phyloP scores from a whole-genome alignment of 2,888 invertebrate genomes.

The Dasysyrphus albostriatus region DNA sequence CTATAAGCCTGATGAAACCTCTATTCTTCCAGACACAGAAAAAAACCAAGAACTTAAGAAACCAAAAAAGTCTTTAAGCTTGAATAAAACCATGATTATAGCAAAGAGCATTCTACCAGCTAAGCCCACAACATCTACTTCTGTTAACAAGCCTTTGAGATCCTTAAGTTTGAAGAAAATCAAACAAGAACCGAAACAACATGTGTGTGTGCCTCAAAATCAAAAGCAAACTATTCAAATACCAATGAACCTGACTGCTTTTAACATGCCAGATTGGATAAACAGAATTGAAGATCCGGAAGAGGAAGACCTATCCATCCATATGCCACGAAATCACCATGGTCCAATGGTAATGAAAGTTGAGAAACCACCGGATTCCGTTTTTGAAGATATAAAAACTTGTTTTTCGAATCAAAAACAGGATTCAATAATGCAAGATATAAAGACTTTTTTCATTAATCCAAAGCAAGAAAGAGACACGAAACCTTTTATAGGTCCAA shows the following conservation, averaged over 20 bases:
- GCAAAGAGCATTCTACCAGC: neutral
- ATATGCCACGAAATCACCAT: neutral
- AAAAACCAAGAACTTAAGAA: neutral
- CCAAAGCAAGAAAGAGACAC: neutral
- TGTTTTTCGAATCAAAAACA: slow-evolving; percentile 17
- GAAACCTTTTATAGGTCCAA: slow-evolving; percentile 10
- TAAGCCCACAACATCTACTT: neutral
- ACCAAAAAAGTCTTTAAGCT: neutral
- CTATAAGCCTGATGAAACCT: neutral
- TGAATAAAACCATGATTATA: neutral
- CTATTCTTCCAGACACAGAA: neutral
- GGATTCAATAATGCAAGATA: neutral
- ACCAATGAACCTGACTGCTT: neutral
- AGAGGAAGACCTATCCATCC: neutral
- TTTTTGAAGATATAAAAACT: slow-evolving; percentile 24
- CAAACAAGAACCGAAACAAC: neutral
- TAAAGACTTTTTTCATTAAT: neutral
- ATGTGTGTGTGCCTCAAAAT: neutral
- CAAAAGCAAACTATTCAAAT: neutral
- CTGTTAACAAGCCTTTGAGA: neutral
- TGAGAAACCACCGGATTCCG: slow-evolving; percentile 16
- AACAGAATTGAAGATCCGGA: neutral
- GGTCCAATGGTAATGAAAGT: slow-evolving; percentile 39
- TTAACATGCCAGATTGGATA: slow-evolving; percentile 12
- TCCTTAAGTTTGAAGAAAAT: neutral